Evolutionary conservation across 1,140 invertebrate species (phyloP).

Genomic region (Sipha flava): DNA sequence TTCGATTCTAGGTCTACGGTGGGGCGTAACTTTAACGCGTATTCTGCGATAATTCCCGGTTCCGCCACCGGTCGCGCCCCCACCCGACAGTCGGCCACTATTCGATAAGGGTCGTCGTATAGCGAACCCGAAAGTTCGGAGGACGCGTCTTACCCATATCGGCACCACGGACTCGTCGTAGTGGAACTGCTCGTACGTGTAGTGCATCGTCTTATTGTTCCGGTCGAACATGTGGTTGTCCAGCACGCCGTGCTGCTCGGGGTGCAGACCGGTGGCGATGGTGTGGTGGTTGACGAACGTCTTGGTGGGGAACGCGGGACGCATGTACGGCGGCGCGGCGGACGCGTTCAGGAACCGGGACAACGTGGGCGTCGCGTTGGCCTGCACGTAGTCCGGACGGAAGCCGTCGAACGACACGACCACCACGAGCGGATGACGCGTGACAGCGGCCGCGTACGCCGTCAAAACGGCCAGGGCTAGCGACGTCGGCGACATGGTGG

Average conservation of each 20-base stretch:
- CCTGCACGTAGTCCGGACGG: conserved; percentile 57
- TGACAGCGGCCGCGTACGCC: not conserved
- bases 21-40: no score
- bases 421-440: conserved; percentile 43
- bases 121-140: no score
- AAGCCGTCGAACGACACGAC: conserved; percentile 66
- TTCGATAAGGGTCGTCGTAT: no score
- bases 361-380: conserved; percentile 51
- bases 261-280: conserved; percentile 65
- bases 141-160: conserved; percentile 55
- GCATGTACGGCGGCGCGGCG: conserved; percentile 54
- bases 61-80: no score
- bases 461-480: not conserved
- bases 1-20: no score
- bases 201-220: conserved; percentile 43
- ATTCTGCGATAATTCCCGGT: no score
- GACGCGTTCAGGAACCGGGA: conserved; percentile 50
- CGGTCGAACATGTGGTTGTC: conserved; percentile 58
- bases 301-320: conserved; percentile 60
- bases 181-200: conserved; percentile 47
- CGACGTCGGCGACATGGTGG: not conserved
- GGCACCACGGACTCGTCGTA: conserved; percentile 49
- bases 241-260: conserved; percentile 64
- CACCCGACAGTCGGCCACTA: no score
- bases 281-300: conserved; percentile 75